phyloP scores from a whole-genome alignment of 2,888 invertebrate species.

The Oxytorus armatus region DNA sequence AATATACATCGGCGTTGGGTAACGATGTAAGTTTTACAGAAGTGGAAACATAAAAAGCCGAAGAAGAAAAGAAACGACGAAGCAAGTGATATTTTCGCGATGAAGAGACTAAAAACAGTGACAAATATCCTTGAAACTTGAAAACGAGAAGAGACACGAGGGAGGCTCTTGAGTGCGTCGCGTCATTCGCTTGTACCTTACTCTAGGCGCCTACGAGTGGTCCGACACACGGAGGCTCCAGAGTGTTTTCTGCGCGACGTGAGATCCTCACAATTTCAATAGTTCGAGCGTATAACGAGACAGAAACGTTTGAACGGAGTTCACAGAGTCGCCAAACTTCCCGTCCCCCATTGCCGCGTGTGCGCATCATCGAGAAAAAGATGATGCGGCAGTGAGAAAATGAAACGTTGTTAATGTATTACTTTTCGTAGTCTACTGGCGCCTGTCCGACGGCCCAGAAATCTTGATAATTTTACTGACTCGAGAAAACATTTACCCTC shows the following conservation, averaged over 20 bases:
- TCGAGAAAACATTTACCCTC: background rate
- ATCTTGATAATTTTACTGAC: background rate
- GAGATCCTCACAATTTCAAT: constrained; percentile 15
- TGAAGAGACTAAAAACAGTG: constrained; percentile 9
- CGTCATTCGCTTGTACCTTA: constrained; percentile 53
- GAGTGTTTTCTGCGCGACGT: constrained; percentile 40
- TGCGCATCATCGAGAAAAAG: constrained; percentile 25
- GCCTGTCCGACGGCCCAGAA: constrained; percentile 40
- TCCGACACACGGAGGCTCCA: constrained; percentile 1
- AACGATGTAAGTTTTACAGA: constrained; percentile 6
- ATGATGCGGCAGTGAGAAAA: constrained; percentile 32
- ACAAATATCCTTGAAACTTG: constrained; percentile 15
- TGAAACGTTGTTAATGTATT: background rate
- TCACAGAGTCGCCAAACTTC: constrained; percentile 21
- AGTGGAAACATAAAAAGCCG: background rate
- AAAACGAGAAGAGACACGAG: constrained; percentile 40
- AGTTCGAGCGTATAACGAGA: constrained; percentile 16
- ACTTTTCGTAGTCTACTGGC: constrained; percentile 27
- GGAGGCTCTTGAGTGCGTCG: constrained; percentile 60
- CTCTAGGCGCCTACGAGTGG: constrained; percentile 65
- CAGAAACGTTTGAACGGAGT: constrained; percentile 3
- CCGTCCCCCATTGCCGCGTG: constrained; percentile 18
- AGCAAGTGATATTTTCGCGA: constrained; percentile 16
- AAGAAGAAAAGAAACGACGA: constrained; percentile 13
- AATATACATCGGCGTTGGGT: background rate